A percentile compares a stretch with the other conserved stretches of the same genome.
These are phyloP conservation scores for Campylorhamphus procurvoides DNA, from an alignment of 2,113 vertebrate species.

Conservation along the genomic window DNA sequence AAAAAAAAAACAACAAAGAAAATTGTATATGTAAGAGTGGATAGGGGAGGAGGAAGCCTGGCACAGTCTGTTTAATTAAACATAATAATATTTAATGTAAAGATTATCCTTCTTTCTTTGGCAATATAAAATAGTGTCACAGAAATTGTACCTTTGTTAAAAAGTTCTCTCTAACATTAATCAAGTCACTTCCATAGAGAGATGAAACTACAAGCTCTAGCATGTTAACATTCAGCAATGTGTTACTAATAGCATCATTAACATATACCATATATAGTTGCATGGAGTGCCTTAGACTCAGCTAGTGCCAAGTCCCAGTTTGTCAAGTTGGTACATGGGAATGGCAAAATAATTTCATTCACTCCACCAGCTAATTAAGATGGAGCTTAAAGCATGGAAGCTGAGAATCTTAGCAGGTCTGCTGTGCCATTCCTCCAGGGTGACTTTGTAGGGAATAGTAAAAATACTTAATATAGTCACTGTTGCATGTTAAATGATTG, in stretches of 20 bases:
- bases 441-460: conserved; percentile 62
- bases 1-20: not conserved
- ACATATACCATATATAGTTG: conserved; percentile 53
- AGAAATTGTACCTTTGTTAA: conserved; percentile 59
- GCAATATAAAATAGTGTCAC: conserved; percentile 54
- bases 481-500: conserved; percentile 48
- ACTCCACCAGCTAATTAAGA: conserved; percentile 69
- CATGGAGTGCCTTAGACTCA: conserved; percentile 8
- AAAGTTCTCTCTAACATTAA: conserved; percentile 51
- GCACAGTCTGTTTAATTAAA: conserved; percentile 66
- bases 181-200: conserved; percentile 55
- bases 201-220: conserved; percentile 50
- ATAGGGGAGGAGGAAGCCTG: conserved; percentile 1
- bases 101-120: conserved; percentile 63
- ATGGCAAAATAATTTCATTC: conserved; percentile 69
- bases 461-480: conserved; percentile 54
- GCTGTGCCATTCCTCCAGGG: conserved; percentile 52
- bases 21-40: not conserved
- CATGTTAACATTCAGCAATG: conserved; percentile 51
- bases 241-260: conserved; percentile 73
- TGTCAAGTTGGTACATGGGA: conserved; percentile 60
- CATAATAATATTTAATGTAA: conserved; percentile 58
- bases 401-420: conserved; percentile 51
- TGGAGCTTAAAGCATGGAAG: conserved; percentile 54
- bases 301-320: conserved; percentile 56